Conservation (phyloP, 2,888 invertebrate species). For the Lithophane semibrunnea region DNA sequence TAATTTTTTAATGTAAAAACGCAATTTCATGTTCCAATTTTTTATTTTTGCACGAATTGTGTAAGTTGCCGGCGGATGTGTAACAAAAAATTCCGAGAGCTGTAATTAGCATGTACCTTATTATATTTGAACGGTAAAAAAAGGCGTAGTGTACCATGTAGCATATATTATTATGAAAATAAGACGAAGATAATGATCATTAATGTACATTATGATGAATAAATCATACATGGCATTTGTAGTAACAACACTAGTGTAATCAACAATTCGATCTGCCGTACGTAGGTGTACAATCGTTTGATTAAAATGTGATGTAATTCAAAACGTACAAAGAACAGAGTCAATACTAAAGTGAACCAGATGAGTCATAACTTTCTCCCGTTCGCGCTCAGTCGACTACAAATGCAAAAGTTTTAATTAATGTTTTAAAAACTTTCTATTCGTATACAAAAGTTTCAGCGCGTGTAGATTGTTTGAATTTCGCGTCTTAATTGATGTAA, state of each 20-base stretch:
- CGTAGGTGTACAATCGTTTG: constrained; percentile 61
- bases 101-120: constrained; percentile 28
- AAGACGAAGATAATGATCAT: constrained; percentile 35
- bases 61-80: constrained; percentile 22
- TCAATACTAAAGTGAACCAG: constrained; percentile 75
- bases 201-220: constrained; percentile 35
- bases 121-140: constrained; percentile 38
- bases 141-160: neutral
- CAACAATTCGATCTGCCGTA: constrained; percentile 55
- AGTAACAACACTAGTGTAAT: constrained; percentile 51
- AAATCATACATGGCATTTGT: constrained; percentile 29
- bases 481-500: constrained; percentile 72
- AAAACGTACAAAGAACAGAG: constrained; percentile 67
- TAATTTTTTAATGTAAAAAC: constrained; percentile 36
- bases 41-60: constrained; percentile 26
- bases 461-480: constrained; percentile 75
- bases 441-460: constrained; percentile 75
- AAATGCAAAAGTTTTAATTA: constrained; percentile 83
- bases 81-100: constrained; percentile 19
- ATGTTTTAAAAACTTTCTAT: constrained; percentile 83
- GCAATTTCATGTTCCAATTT: constrained; percentile 15
- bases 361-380: constrained; percentile 73
- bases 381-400: constrained; percentile 70
- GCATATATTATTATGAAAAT: constrained; percentile 35
- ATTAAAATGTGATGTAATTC: constrained; percentile 71